Evolutionary conservation across 2,113 vertebrate genomes (phyloP), one percentile per base, ranked within the genome.

Genomic region (Rynchops niger): DNA sequence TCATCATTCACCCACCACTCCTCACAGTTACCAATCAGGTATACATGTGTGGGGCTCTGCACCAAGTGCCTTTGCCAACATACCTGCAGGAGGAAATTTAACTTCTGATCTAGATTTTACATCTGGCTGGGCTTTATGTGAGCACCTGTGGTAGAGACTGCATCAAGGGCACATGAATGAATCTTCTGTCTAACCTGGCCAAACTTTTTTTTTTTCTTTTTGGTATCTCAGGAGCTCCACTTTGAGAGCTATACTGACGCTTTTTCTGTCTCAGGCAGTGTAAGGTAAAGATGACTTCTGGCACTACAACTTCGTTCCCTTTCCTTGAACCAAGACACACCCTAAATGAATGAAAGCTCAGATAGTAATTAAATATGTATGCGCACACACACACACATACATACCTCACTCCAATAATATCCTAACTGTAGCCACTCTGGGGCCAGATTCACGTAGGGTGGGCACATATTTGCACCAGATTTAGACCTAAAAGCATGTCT

Each of bases 391-490:
- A 83, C 27, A 82, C 38, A 73, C 6, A 59, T 22, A 66, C 36
- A 82, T 65, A 79, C 34, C 17, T 91, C 78, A 87, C 30, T 58
- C 43, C 58, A 85, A 56, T 70, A 65, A 82, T 90, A 95, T 91
- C 72, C 16, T 71, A 83, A 69, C 92, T 82, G 27, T 42, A 94
- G 65, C 36, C 62, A 52, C 0, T 5, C 47, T 89, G 78, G 27
- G 66, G 79, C 84, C 88, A 96, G 79, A 95, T 90, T 97, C 81
- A 76, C 9, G 5, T 76, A 93, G 91, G 73, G 87, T 94, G 93
- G 89, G 65, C 95, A 94, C 95, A 97, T 97, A 95, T 98, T 97
- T 97, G 86, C 77, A 74, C 94, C 95, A 97, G 97, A 97, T 97
- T 97, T 91, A 94, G 88, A 93, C 67, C 62, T 81, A 86, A 95